phyloP scores from a whole-genome alignment of 2,888 invertebrate species.

The Drosophila kambysellisi region DNA sequence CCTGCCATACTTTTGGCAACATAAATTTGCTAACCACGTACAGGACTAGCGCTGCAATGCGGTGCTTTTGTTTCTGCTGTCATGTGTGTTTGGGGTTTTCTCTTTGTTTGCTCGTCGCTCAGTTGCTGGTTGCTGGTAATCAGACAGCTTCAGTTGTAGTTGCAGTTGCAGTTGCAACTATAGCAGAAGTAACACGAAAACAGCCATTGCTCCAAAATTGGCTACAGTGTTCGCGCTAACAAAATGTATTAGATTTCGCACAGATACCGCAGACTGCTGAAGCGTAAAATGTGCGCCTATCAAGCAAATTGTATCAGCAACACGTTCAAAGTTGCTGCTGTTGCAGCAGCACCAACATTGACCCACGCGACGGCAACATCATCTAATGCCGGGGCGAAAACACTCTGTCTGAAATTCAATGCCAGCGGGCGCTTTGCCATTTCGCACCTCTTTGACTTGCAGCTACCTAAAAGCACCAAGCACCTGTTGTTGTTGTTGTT shows the following conservation, averaged over 20 bases:
- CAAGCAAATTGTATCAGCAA: slow-evolving; percentile 78
- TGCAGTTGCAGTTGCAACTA: slow-evolving; percentile 22
- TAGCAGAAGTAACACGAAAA: slow-evolving; percentile 14
- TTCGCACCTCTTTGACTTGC: slow-evolving; percentile 77
- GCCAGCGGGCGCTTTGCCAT: slow-evolving; percentile 77
- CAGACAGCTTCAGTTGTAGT: slow-evolving; percentile 28
- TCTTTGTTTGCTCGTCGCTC: slow-evolving; percentile 44
- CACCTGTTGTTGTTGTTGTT: slow-evolving; percentile 47
- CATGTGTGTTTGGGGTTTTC: slow-evolving; percentile 57
- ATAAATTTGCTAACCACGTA: slow-evolving; percentile 79
- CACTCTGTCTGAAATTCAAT: slow-evolving; percentile 80
- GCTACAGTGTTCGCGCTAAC: slow-evolving; percentile 61
- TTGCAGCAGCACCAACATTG: slow-evolving; percentile 52
- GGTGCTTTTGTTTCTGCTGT: slow-evolving; percentile 66
- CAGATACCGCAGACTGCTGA: slow-evolving; percentile 67
- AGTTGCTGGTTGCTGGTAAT: slow-evolving; percentile 20
- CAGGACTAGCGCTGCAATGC: slow-evolving; percentile 64
- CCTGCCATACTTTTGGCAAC: slow-evolving; percentile 61
- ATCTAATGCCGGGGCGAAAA: slow-evolving; percentile 73
- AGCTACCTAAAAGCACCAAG: slow-evolving; percentile 59
- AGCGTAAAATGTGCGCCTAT: slow-evolving; percentile 77
- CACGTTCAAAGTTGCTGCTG: slow-evolving; percentile 65
- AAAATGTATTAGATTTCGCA: slow-evolving; percentile 78
- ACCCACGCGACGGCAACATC: slow-evolving; percentile 75
- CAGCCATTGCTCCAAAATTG: slow-evolving; percentile 56